A percentile compares a stretch with the other conserved stretches of the same genome.
Conservation (phyloP, 1,140 invertebrate species). For the Triops longicaudatus region DNA sequence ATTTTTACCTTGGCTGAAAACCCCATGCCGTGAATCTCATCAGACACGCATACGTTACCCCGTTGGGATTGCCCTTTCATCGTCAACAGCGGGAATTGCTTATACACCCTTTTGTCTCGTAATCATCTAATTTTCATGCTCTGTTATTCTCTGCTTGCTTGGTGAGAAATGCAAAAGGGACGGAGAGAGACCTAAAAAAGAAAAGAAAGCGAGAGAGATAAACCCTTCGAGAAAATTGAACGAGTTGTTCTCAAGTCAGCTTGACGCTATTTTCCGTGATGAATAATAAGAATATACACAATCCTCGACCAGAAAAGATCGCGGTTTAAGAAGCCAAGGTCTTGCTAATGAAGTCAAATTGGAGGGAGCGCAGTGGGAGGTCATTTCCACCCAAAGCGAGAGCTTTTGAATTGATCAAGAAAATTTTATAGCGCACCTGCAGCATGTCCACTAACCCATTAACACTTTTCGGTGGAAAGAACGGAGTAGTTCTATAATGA, state of each 20-base stretch:
- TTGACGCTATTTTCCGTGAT: not conserved
- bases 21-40: constrained; percentile 14
- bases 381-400: not conserved
- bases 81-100: constrained; percentile 10
- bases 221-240: not conserved
- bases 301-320: not conserved
- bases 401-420: not conserved
- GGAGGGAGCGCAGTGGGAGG: not conserved
- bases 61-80: constrained; percentile 11
- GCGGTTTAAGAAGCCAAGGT: not conserved
- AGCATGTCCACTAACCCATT: constrained; percentile 2
- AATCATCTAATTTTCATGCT: constrained; percentile 15
- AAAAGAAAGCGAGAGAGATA: not conserved
- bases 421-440: not conserved
- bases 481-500: not conserved
- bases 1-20: not conserved
- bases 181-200: not conserved
- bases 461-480: not conserved
- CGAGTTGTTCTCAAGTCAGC: not conserved
- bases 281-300: not conserved
- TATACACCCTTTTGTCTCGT: constrained; percentile 12
- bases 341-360: constrained; percentile 9
- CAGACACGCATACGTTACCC: constrained; percentile 14
- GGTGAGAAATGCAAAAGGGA: not conserved
- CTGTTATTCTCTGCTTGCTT: constrained; percentile 15